phyloP scores from a whole-genome alignment of 53 echinoderm and acorn worm species.

The Zoroaster sp. region DNA sequence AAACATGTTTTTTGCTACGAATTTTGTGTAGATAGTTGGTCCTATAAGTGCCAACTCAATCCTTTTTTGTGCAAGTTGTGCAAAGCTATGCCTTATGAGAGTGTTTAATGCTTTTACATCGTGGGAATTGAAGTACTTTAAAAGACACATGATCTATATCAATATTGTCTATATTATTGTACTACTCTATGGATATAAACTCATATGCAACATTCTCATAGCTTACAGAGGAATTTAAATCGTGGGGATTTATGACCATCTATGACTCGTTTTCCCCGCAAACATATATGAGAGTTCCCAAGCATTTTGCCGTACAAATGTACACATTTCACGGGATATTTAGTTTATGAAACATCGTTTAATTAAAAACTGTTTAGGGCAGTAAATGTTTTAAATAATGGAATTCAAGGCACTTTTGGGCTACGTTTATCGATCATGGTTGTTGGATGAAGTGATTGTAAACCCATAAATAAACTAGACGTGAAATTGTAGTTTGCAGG shows the following conservation, averaged over 20 bases:
- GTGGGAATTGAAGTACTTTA: not conserved
- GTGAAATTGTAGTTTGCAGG: not conserved
- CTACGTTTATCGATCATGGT: not conserved
- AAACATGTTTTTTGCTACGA: no score
- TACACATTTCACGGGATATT: not conserved
- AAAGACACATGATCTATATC: not conserved
- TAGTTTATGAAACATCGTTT: not conserved
- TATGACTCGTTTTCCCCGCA: not conserved
- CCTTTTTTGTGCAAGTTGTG: no score
- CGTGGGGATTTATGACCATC: not conserved
- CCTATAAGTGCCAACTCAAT: no score
- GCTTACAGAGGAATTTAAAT: not conserved
- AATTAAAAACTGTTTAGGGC: constrained; percentile 13
- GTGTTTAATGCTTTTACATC: not conserved
- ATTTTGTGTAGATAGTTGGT: no score
- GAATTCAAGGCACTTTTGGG: not conserved
- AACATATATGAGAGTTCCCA: not conserved
- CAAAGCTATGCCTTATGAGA: no score
- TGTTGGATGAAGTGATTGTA: not conserved
- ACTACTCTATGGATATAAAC: not conserved
- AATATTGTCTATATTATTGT: not conserved
- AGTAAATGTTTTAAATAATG: constrained; percentile 6
- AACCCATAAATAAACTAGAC: not conserved
- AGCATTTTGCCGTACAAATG: not conserved
- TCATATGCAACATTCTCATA: not conserved